Percentiles rank a stretch among this genome's conserved stretches.
phyloP scores from a whole-genome alignment of 2,888 invertebrate genomes.

The Pachymerium ferrugineum region DNA sequence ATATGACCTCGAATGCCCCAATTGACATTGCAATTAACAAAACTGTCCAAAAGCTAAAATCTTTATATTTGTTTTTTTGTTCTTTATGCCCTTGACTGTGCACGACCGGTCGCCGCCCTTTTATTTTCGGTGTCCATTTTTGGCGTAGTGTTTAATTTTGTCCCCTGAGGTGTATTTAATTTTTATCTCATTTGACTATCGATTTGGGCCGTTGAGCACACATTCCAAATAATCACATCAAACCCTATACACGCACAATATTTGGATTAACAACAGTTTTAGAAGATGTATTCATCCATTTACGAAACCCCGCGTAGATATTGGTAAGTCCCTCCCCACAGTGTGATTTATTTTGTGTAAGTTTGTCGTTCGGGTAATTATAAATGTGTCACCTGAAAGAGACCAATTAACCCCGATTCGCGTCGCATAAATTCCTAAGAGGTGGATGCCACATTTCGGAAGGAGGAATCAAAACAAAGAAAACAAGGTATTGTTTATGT shows the following conservation, averaged over 20 bases:
- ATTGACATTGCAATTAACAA: no score
- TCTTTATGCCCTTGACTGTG: not conserved
- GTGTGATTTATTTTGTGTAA: not conserved
- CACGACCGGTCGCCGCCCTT: not conserved
- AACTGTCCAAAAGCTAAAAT: no score
- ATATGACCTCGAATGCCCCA: no score
- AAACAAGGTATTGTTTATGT: not conserved
- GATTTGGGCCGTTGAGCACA: not conserved
- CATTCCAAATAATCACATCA: not conserved
- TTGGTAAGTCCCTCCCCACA: not conserved
- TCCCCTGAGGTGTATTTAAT: no score
- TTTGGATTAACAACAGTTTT: no score
- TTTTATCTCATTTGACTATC: not conserved
- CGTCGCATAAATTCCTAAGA: no score
- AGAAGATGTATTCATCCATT: not conserved
- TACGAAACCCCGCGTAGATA: not conserved
- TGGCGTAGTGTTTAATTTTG: no score
- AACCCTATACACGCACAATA: no score
- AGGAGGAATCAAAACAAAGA: not conserved
- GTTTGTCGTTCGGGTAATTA: not conserved
- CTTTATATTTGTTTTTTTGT: not conserved
- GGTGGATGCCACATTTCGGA: not conserved
- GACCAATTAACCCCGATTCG: no score
- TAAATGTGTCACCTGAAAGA: no score
- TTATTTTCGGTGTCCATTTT: not conserved